A percentile compares a stretch with the other conserved stretches of the same genome.
phyloP scores from a whole-genome alignment of 2,888 invertebrate genomes.

The Athalia rosae region DNA sequence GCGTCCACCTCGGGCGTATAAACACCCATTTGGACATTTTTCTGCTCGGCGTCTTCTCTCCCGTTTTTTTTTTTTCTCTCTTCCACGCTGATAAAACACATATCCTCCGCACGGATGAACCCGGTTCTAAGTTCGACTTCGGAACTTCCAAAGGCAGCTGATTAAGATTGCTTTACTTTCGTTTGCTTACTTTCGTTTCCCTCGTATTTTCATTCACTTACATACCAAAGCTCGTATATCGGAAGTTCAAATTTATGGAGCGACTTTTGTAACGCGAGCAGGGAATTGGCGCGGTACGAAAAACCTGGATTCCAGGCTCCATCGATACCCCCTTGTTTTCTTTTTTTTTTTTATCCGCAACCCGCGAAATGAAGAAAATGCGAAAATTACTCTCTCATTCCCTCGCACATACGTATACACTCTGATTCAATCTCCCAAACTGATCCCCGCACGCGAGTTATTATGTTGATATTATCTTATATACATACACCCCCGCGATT shows the following conservation, averaged over 20 bases:
- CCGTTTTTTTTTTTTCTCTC: background rate
- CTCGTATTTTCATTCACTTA: constrained; percentile 36
- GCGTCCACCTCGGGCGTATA: background rate
- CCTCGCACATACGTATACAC: background rate
- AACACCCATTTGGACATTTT: background rate
- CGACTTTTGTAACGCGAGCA: constrained; percentile 12
- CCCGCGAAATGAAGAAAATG: constrained; percentile 7
- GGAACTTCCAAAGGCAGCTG: constrained; percentile 21
- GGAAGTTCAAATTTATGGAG: constrained; percentile 42
- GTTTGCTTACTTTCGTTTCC: constrained; percentile 14
- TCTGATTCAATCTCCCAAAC: background rate
- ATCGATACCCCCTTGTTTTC: background rate
- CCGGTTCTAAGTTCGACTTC: constrained; percentile 27
- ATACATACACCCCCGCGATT: too few relatives aligned
- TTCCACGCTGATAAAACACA: constrained; percentile 11
- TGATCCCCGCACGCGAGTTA: too few relatives aligned
- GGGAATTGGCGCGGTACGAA: too few relatives aligned
- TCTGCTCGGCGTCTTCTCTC: background rate
- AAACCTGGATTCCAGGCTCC: constrained; percentile 27
- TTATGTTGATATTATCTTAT: too few relatives aligned
- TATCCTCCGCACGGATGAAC: constrained; percentile 24
- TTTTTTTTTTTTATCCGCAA: constrained; percentile 10
- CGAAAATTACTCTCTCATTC: constrained; percentile 20
- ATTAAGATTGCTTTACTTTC: constrained; percentile 38
- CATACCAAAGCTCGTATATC: constrained; percentile 30